Percentiles rank a stretch among this genome's conserved stretches.
Evolutionary conservation across 2,888 invertebrate species (phyloP).

Genomic region (Plemyria rubiginata): DNA sequence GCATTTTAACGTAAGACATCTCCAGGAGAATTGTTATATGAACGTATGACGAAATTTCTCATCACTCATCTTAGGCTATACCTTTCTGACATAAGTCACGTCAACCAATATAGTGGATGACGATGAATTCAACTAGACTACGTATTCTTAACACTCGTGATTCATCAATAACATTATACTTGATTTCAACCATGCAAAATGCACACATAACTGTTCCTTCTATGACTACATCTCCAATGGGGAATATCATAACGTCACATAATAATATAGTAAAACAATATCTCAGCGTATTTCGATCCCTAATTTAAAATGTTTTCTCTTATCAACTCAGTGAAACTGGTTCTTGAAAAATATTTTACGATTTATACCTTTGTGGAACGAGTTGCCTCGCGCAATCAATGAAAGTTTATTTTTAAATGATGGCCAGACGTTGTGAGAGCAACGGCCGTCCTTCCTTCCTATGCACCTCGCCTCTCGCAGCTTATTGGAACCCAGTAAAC

Average conservation of each 20-base stretch:
- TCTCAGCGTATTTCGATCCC: constrained; percentile 8
- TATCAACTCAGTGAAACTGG: constrained; percentile 26
- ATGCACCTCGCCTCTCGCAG: constrained; percentile 51
- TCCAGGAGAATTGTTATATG: neutral
- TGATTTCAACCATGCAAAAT: neutral
- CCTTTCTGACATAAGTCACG: constrained; percentile 38
- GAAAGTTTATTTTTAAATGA: constrained; percentile 52
- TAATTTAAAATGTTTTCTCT: constrained; percentile 26
- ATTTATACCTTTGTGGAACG: constrained; percentile 36
- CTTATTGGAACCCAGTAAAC: constrained; percentile 16
- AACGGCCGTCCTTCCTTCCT: constrained; percentile 75
- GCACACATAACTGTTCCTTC: constrained; percentile 31
- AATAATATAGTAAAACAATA: constrained; percentile 7
- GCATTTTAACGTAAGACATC: neutral
- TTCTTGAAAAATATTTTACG: constrained; percentile 34
- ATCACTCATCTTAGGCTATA: neutral
- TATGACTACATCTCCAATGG: constrained; percentile 18
- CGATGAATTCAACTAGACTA: constrained; percentile 20
- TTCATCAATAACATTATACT: constrained; percentile 25
- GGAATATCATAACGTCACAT: constrained; percentile 37
- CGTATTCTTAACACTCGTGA: constrained; percentile 19
- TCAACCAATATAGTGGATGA: constrained; percentile 33
- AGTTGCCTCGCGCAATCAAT: constrained; percentile 47
- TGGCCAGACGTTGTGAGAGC: constrained; percentile 53
- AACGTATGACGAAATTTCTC: neutral